These are phyloP conservation scores for Sander vitreus DNA, from an alignment of 2,113 vertebrate genomes.

Conservation along the genomic window DNA sequence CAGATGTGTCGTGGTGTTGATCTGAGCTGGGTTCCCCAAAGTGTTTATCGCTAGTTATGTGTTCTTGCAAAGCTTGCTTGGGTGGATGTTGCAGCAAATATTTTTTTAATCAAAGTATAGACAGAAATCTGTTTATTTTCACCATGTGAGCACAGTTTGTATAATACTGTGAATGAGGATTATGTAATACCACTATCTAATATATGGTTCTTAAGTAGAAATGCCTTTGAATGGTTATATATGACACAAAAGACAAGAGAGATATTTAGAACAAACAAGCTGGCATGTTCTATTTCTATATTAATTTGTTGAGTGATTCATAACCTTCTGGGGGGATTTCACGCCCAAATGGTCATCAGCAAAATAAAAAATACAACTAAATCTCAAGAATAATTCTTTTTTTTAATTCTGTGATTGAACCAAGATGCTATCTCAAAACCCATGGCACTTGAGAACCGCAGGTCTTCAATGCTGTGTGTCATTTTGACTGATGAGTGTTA, in stretches of 20 bases:
- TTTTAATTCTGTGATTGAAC: neutral
- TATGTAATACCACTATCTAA: neutral
- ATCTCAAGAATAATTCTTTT: neutral
- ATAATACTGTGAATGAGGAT: neutral
- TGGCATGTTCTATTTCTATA: conserved; percentile 8
- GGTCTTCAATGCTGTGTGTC: neutral
- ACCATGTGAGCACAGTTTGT: conserved; percentile 25
- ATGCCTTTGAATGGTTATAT: neutral
- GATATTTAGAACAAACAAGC: conserved; percentile 1
- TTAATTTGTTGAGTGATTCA: conserved; percentile 7
- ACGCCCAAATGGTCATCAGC: neutral
- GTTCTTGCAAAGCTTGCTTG: conserved; percentile 42
- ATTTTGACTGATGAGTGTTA: neutral
- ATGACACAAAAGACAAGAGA: neutral
- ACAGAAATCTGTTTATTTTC: conserved; percentile 31
- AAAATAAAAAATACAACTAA: neutral
- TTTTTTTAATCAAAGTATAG: conserved; percentile 39
- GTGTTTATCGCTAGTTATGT: conserved; percentile 49
- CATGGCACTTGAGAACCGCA: neutral
- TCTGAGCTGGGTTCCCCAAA: conserved; percentile 57
- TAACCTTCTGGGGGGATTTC: neutral
- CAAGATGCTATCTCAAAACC: neutral
- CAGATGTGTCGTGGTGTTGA: conserved; percentile 54
- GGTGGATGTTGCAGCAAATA: conserved; percentile 17
- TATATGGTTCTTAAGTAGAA: neutral